These are phyloP conservation scores for Mustela lutreola DNA, from an alignment of 2,113 vertebrate genomes.

Conservation along the genomic window DNA sequence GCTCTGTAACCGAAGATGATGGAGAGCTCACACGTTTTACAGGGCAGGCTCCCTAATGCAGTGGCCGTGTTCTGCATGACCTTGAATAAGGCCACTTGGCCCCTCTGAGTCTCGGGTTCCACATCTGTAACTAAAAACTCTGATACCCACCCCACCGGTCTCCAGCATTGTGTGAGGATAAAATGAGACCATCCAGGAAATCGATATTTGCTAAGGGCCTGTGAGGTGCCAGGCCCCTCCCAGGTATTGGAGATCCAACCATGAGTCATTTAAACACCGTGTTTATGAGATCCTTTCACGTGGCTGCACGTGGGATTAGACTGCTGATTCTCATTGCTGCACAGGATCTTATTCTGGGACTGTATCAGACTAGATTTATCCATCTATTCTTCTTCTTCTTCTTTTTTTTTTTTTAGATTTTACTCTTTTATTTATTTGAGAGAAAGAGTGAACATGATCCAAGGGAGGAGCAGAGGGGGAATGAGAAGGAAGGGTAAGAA, in stretches of 20 bases:
- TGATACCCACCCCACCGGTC: not conserved
- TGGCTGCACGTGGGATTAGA: not conserved
- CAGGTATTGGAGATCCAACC: fast-evolving
- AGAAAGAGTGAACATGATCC: not conserved
- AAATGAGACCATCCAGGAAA: not conserved
- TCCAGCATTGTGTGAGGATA: not conserved
- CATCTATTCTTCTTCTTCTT: not conserved
- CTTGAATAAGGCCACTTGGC: not conserved
- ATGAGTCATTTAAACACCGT: not conserved
- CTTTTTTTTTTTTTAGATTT: not conserved
- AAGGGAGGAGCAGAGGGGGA: not conserved
- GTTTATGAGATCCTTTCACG: fast-evolving
- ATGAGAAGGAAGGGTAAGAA: not conserved
- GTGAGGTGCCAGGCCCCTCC: not conserved
- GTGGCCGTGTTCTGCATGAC: fast-evolving
- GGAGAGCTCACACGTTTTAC: fast-evolving
- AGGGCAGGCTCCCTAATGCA: not conserved
- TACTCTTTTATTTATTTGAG: not conserved
- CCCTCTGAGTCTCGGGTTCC: not conserved
- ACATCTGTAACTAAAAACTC: not conserved
- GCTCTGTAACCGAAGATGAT: not conserved
- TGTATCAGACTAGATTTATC: not conserved
- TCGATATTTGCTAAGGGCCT: not conserved
- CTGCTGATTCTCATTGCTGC: not conserved
- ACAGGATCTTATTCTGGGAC: not conserved